Evolutionary conservation across 2,888 invertebrate species (phyloP), one percentile per base, ranked within the genome.

Genomic region (Diachrysia chrysitis): DNA sequence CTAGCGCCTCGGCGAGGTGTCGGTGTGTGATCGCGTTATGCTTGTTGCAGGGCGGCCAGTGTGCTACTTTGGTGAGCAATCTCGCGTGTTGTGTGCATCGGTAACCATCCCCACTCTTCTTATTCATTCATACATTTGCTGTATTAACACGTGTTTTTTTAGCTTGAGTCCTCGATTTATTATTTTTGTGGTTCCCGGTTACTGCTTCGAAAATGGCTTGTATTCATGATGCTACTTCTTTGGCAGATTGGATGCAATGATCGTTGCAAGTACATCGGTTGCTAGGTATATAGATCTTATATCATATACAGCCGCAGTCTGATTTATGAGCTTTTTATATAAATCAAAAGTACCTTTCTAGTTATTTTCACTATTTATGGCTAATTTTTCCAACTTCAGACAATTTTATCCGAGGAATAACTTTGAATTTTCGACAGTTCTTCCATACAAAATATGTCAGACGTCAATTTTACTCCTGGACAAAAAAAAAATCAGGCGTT

Each of bases 31-130:
- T 86, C 89, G 92, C 92, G 95, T 87, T 86, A 87, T 93, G 94
- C 94, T 95, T 95, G 95, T 95, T 95, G 96, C 97, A 98, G 98
- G 98, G 98, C 97, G 98, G 97, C 96, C 97, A 97, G 97, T 98
- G 98, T 97, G 98, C 97, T 97, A 97, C 97, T 97, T 97, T 97
- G 97, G 98, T 98, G 98, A 98, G 98, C 98, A 98, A 98, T 98
- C 97, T 97, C 97, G 98, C 98, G 97, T 97, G 97, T 97, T 98
- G 97, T 98, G 97, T 98, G 97, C 98, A 97, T 98, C 98, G 98
- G 98, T 98, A 98, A 96, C 97, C 97, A 97, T 97, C 90, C 96
- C 97, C 97, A 97, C 97, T 97, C 96, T 97, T 96, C 95, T 96
- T 96, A 96, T 92, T 92, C 93, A 94, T 94, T 91, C 90, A 92